phyloP scores from a whole-genome alignment of 2,888 invertebrate species.

The Cephus pygmeus region DNA sequence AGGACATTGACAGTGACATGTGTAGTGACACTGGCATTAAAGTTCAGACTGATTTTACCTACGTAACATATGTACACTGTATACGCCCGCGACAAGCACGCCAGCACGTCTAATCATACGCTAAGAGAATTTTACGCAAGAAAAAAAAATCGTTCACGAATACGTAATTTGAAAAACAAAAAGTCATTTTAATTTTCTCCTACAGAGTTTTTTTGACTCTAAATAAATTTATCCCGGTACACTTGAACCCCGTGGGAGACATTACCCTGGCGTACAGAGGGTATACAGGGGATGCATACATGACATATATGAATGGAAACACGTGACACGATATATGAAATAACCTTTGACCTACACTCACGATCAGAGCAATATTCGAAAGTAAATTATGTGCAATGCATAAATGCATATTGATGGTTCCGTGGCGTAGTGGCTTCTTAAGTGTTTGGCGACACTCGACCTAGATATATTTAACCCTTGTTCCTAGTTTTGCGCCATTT shows the following conservation, averaged over 20 bases:
- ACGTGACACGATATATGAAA: neutral
- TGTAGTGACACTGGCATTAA: slow-evolving; percentile 36
- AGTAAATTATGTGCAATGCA: slow-evolving; percentile 6
- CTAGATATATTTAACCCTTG: slow-evolving; percentile 5
- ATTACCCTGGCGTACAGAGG: neutral
- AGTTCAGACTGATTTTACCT: slow-evolving; percentile 4
- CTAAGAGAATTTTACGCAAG: neutral
- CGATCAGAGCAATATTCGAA: neutral
- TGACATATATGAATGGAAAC: neutral
- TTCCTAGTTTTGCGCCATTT: slow-evolving; percentile 34
- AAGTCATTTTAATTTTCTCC: neutral
- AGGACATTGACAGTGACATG: slow-evolving; percentile 47
- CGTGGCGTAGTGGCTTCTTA: slow-evolving; percentile 54
- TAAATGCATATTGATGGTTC: slow-evolving; percentile 45
- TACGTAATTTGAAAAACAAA: neutral
- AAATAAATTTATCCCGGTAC: neutral
- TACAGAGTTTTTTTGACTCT: neutral
- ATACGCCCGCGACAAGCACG: slow-evolving; percentile 39
- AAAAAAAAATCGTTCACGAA: neutral
- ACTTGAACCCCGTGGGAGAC: neutral
- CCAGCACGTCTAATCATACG: slow-evolving; percentile 34
- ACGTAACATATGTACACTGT: too few species aligned
- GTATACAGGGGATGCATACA: neutral
- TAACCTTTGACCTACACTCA: neutral
- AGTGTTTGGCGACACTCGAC: slow-evolving; percentile 36